phyloP scores from a whole-genome alignment of 1,140 invertebrate genomes.

The Helicorthomorpha holstii region DNA sequence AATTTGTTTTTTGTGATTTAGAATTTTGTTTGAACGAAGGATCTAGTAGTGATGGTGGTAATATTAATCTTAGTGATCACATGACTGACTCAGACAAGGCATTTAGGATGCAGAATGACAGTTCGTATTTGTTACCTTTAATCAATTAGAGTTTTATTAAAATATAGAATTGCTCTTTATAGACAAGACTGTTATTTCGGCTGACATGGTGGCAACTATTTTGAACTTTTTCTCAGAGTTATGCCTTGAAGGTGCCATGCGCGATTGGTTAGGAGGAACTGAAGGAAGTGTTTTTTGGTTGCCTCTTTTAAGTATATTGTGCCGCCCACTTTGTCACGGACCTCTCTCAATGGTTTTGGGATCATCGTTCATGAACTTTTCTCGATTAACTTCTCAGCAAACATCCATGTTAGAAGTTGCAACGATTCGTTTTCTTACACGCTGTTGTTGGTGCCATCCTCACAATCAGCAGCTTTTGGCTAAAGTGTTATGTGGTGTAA shows the following conservation, averaged over 20 bases:
- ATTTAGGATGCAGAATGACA: too few relatives aligned
- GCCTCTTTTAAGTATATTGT: conserved; percentile 54
- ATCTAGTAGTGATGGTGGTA: too few relatives aligned
- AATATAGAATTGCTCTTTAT: too few relatives aligned
- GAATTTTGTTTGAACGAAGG: background rate
- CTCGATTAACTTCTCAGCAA: conserved; percentile 17
- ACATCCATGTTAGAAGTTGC: conserved; percentile 24
- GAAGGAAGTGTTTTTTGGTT: conserved; percentile 68
- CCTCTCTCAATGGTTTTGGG: background rate
- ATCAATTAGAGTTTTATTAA: too few relatives aligned
- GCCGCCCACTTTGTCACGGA: conserved; percentile 21
- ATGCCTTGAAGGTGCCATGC: conserved; percentile 57
- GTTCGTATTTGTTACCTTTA: too few relatives aligned
- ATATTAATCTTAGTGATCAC: too few relatives aligned
- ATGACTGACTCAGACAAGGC: conserved; percentile 16
- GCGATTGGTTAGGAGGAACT: conserved; percentile 64
- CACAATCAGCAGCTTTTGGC: conserved; percentile 67
- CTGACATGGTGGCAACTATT: conserved; percentile 30
- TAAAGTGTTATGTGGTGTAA: conserved; percentile 51
- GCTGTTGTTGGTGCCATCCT: conserved; percentile 65
- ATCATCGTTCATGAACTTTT: background rate
- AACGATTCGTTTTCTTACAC: conserved; percentile 26
- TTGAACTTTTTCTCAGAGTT: conserved; percentile 63
- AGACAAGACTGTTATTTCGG: conserved; percentile 5
- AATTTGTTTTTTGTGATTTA: conserved; percentile 4